Conservation (phyloP, 1,140 invertebrate genomes). For the Cydia splendana region DNA sequence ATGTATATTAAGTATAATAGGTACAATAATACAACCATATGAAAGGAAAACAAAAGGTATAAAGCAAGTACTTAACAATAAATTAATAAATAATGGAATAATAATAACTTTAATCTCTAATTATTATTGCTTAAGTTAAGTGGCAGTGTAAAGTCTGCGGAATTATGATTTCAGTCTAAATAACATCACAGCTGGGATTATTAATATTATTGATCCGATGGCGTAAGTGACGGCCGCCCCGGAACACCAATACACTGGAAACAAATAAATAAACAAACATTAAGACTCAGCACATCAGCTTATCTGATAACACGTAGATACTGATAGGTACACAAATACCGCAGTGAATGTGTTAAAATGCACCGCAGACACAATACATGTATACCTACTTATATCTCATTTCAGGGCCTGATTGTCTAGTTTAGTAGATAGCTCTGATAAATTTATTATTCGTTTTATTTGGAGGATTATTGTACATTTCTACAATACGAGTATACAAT, state of each 20-base stretch:
- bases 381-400: too few species aligned
- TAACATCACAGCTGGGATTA: constrained; percentile 85
- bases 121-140: constrained; percentile 48
- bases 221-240: constrained; percentile 88
- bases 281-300: neutral
- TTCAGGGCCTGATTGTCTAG: too few species aligned
- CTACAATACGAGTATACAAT: too few species aligned
- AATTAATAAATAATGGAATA: constrained; percentile 46
- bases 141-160: constrained; percentile 45
- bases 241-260: constrained; percentile 90
- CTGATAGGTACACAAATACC: too few species aligned
- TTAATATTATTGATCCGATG: constrained; percentile 84
- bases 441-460: too few species aligned
- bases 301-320: too few species aligned
- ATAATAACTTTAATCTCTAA: constrained; percentile 33
- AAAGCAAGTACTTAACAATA: constrained; percentile 38
- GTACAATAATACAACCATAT: constrained; percentile 15
- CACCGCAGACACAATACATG: too few species aligned
- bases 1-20: neutral
- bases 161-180: constrained; percentile 64
- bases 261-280: constrained; percentile 41
- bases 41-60: constrained; percentile 34
- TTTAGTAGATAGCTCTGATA: too few species aligned
- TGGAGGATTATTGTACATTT: too few species aligned
- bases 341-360: too few species aligned